phyloP scores from a whole-genome alignment of 2,797 vertebrate species.

The Artibeus lituratus region DNA sequence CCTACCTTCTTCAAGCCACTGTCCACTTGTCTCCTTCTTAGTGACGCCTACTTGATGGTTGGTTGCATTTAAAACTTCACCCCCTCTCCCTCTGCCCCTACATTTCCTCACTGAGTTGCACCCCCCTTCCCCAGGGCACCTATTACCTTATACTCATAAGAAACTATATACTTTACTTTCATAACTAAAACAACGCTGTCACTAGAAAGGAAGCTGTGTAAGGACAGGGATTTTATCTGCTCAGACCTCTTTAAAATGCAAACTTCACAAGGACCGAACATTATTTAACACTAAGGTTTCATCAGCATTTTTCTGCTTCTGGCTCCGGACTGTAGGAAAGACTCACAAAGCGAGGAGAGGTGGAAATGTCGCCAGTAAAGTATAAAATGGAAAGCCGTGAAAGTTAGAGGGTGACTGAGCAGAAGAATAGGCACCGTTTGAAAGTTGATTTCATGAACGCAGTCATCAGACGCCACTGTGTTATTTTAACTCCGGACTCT shows the following conservation, averaged over 20 bases:
- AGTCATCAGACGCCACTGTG: not conserved
- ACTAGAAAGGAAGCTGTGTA: not conserved
- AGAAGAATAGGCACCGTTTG: not conserved
- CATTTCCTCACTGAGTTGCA: not conserved
- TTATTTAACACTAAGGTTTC: not conserved
- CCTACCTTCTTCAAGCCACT: not conserved
- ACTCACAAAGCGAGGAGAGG: not conserved
- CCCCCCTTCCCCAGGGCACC: not conserved
- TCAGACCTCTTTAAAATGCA: slow-evolving; percentile 11
- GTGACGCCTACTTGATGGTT: not conserved
- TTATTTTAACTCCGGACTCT: not conserved
- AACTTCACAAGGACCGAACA: not conserved
- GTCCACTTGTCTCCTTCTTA: not conserved
- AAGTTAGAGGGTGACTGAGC: not conserved
- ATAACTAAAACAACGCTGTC: not conserved
- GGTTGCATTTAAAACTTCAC: not conserved
- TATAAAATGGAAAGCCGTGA: not conserved
- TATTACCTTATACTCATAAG: not conserved
- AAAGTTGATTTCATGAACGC: not conserved
- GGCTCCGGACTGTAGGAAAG: not conserved
- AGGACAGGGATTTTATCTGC: not conserved
- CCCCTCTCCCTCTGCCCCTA: not conserved
- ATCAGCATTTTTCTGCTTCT: not conserved
- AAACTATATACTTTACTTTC: not conserved
- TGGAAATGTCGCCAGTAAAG: not conserved